Conservation (phyloP, 2,113 vertebrate genomes). For the Pyrgilauda ruficollis region DNA sequence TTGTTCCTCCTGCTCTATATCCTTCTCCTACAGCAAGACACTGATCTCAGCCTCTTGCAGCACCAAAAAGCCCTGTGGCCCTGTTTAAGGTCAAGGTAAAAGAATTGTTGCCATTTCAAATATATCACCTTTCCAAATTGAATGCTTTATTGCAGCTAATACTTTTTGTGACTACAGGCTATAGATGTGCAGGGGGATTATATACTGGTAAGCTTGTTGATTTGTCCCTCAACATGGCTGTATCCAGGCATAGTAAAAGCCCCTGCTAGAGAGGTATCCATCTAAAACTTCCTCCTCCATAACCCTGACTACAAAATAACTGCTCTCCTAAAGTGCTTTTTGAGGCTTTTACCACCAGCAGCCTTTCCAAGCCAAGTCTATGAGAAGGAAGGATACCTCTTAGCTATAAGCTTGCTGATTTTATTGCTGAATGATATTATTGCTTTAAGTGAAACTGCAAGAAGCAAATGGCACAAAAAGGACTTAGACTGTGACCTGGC, state of each 20-base stretch:
- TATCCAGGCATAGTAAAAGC: neutral
- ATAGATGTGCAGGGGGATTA: neutral
- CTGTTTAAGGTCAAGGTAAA: neutral
- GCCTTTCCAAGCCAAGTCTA: neutral
- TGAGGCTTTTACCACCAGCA: neutral
- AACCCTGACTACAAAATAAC: neutral
- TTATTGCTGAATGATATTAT: slow-evolving; percentile 53
- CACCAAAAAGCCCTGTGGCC: neutral
- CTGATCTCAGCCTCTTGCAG: neutral
- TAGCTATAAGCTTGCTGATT: slow-evolving; percentile 2
- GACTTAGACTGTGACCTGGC: neutral
- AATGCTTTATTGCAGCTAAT: neutral
- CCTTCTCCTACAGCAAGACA: neutral
- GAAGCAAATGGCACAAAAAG: slow-evolving; percentile 34
- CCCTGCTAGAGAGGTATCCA: neutral
- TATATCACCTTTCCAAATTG: neutral
- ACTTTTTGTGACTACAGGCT: neutral
- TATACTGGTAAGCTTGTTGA: neutral
- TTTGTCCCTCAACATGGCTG: neutral
- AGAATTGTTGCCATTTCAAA: neutral
- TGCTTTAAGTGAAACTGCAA: slow-evolving; percentile 12
- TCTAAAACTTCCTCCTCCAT: neutral
- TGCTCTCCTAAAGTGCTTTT: neutral
- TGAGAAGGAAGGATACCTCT: neutral
- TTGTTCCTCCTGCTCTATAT: neutral